Conservation (phyloP, 2,888 invertebrate species). For the Platerodrilus igneus region DNA sequence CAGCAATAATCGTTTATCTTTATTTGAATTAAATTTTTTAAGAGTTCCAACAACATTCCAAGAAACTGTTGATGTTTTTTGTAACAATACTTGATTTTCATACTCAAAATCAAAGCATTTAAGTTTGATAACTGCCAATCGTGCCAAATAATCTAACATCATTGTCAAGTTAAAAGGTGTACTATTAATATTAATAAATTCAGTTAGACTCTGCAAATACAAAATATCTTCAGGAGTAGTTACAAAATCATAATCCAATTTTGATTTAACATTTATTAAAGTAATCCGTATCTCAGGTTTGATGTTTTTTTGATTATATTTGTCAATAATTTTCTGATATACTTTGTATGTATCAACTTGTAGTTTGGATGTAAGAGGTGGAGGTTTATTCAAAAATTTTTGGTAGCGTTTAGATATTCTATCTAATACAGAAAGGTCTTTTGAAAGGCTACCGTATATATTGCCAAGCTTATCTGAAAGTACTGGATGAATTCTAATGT, state of each 20-base stretch:
- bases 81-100: conserved; percentile 5
- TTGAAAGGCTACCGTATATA: conserved; percentile 36
- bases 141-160: conserved; percentile 35
- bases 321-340: conserved; percentile 27
- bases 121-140: conserved; percentile 24
- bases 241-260: conserved; percentile 28
- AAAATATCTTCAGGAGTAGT: conserved; percentile 29
- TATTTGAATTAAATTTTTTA: conserved; percentile 28
- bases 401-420: conserved; percentile 40
- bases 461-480: conserved; percentile 29
- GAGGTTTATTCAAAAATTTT: conserved; percentile 36
- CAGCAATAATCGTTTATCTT: conserved; percentile 34
- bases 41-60: conserved; percentile 33
- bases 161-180: too few species aligned
- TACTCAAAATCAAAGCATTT: conserved; percentile 10
- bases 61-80: conserved; percentile 32
- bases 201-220: too few species aligned
- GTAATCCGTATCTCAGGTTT: conserved; percentile 8
- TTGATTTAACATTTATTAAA: conserved; percentile 32
- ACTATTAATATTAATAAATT: too few species aligned
- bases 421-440: conserved; percentile 37
- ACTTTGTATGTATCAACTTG: conserved; percentile 32
- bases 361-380: conserved; percentile 34
- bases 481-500: conserved; percentile 19
- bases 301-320: conserved; percentile 32